Evolutionary conservation across 1,140 invertebrate species (phyloP), one percentile per base, ranked within the genome.

Genomic region (Heliconius hermathena): DNA sequence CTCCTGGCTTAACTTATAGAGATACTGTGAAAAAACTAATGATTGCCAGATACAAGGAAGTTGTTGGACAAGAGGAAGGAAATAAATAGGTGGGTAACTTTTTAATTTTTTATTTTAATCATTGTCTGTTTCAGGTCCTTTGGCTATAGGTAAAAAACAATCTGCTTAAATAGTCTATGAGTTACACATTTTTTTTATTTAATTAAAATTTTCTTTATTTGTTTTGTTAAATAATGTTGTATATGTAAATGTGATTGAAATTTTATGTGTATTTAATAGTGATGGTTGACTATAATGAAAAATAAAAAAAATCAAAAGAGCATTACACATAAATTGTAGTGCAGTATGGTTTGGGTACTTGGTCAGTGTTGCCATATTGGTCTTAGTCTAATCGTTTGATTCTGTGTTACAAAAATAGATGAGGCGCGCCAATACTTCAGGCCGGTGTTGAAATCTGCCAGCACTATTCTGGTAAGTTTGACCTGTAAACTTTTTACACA

Each of bases 11-110:
- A 88, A 97, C 97, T 0, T 99, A 99, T 89, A 97, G 98, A 94
- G 98, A 98, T 87, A 97, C 97, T 89, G 98, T 98, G 0, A 98
- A 98, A 89, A 98, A 98, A 94, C 97, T 98, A 89, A 98, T 98
- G 96, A 97, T 97, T 84, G 97, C 97, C 3, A 95, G 97, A 83
- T 98, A 98, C 88, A 97, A 97, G 89, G 97, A 98, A 94, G 93
- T 98, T 3, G 96, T 96, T 4, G 96, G 96, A 0, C 89, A 94
- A 70, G 94, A 95, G 87, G 87, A 60, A 89, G 88, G 81, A 85
- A 88, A 80, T 84, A 89, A 92, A 91, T 94, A 88, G 88, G 93
- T 89, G 81, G 22, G 78, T 79, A 85, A 41, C 83, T 60, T 79
- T 83, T 29, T 52, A 20, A 29, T 76, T 83, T 88, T 38, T 29